phyloP scores from a whole-genome alignment of 2,113 vertebrate genomes.

The Chlorocebus sabaeus region DNA sequence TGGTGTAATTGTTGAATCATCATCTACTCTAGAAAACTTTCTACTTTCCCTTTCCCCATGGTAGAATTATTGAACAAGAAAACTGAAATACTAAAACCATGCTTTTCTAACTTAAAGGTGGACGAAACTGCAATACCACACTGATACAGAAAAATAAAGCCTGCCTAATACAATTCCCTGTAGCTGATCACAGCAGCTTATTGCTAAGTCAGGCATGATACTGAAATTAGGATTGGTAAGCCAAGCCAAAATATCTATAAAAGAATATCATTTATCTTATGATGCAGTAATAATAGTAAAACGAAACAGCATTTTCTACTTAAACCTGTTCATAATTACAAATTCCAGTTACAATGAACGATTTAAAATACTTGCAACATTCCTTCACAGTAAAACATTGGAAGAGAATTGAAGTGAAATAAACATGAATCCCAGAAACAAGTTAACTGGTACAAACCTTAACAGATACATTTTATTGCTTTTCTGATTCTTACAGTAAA shows the following conservation, averaged over 20 bases:
- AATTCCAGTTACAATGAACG: constrained; percentile 21
- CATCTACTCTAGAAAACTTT: not conserved
- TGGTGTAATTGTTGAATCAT: not conserved
- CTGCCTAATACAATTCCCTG: constrained; percentile 31
- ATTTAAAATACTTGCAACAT: constrained; percentile 43
- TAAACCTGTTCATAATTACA: constrained; percentile 50
- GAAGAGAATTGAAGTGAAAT: constrained; percentile 26
- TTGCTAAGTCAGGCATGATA: constrained; percentile 56
- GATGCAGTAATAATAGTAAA: constrained; percentile 52
- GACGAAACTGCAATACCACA: not conserved
- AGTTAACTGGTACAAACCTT: not conserved
- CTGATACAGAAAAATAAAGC: not conserved
- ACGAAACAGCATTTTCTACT: constrained; percentile 57
- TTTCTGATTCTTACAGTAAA: not conserved
- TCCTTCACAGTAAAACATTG: not conserved
- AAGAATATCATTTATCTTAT: constrained; percentile 50
- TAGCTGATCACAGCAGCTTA: not conserved
- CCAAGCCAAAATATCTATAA: constrained; percentile 55
- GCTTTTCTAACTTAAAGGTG: not conserved
- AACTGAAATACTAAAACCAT: not conserved
- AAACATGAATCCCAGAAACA: not conserved
- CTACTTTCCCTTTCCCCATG: not conserved
- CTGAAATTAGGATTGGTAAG: constrained; percentile 28
- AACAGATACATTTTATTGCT: not conserved
- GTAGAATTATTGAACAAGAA: not conserved